Percentiles rank a stretch among this genome's conserved stretches.
Conservation (phyloP, 2,113 vertebrate genomes). For the Orientallactaga bullata region DNA sequence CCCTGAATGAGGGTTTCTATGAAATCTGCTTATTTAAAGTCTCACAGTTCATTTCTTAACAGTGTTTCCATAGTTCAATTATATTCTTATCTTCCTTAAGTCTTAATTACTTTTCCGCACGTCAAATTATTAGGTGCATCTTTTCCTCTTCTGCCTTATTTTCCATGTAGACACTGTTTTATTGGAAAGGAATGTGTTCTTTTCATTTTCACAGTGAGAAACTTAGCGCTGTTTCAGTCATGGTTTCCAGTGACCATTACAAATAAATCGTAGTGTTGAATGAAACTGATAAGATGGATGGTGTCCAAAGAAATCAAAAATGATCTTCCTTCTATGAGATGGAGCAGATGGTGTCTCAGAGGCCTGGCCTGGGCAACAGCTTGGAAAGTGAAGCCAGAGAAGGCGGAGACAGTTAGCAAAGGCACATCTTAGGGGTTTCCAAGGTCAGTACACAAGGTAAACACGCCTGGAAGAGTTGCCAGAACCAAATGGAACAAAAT, state of each 20-base stretch:
- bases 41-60: slow-evolving; percentile 3
- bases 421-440: slow-evolving; percentile 66
- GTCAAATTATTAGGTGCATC: neutral
- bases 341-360: slow-evolving; percentile 67
- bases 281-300: slow-evolving; percentile 66
- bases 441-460: slow-evolving; percentile 70
- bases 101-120: slow-evolving; percentile 31
- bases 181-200: slow-evolving; percentile 17
- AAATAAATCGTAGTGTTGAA: slow-evolving; percentile 61
- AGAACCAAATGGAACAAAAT: slow-evolving; percentile 73
- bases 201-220: slow-evolving; percentile 22
- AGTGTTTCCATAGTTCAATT: slow-evolving; percentile 5
- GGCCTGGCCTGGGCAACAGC: slow-evolving; percentile 57
- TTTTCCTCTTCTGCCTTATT: neutral
- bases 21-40: slow-evolving; percentile 41
- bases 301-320: slow-evolving; percentile 73
- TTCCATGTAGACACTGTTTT: neutral
- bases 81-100: slow-evolving; percentile 27
- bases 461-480: slow-evolving; percentile 67
- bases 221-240: neutral
- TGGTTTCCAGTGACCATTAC: slow-evolving; percentile 41
- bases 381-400: slow-evolving; percentile 73
- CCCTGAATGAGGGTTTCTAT: slow-evolving; percentile 25
- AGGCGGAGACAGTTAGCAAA: slow-evolving; percentile 75
- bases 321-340: slow-evolving; percentile 40